Evolutionary conservation across 2,113 vertebrate genomes (phyloP).

Genomic region (Hucho hucho): DNA sequence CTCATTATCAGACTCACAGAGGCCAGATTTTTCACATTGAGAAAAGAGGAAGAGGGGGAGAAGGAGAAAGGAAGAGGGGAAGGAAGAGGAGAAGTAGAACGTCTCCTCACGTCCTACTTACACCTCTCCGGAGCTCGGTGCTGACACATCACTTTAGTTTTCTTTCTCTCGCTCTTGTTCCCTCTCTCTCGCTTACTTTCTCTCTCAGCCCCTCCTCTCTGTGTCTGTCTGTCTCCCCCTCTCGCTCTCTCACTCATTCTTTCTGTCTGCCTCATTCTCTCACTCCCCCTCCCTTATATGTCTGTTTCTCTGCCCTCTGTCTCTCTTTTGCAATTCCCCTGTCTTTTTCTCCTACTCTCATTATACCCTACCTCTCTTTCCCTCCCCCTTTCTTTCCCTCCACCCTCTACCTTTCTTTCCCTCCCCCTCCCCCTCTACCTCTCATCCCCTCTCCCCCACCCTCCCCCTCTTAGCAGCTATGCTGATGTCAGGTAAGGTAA

Average conservation of each 20-base stretch:
- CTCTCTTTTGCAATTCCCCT: no score
- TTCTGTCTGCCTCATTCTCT: constrained; percentile 4
- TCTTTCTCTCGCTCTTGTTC: constrained; percentile 15
- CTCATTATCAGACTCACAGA: constrained; percentile 28
- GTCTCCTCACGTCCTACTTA: constrained; percentile 63
- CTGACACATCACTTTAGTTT: constrained; percentile 65
- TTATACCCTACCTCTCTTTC: no score
- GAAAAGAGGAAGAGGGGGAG: constrained; percentile 43
- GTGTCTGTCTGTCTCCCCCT: no score
- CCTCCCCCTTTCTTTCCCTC: no score
- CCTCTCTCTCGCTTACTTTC: constrained; percentile 1
- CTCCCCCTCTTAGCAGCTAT: constrained; percentile 49
- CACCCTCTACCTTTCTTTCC: no score
- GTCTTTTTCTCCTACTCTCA: no score
- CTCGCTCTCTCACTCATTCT: no score
- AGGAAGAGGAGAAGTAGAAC: constrained; percentile 44
- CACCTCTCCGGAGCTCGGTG: constrained; percentile 56
- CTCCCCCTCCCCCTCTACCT: constrained; percentile 20
- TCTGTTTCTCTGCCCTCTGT: no score
- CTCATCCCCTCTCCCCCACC: background rate
- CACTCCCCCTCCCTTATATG: no score
- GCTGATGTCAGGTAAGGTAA: constrained; percentile 68
- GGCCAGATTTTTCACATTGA: constrained; percentile 46
- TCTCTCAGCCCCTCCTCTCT: constrained; percentile 32
- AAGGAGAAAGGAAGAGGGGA: background rate